These are phyloP conservation scores for Camelus bactrianus DNA, from an alignment of 2,113 vertebrate species.

Conservation along the genomic window DNA sequence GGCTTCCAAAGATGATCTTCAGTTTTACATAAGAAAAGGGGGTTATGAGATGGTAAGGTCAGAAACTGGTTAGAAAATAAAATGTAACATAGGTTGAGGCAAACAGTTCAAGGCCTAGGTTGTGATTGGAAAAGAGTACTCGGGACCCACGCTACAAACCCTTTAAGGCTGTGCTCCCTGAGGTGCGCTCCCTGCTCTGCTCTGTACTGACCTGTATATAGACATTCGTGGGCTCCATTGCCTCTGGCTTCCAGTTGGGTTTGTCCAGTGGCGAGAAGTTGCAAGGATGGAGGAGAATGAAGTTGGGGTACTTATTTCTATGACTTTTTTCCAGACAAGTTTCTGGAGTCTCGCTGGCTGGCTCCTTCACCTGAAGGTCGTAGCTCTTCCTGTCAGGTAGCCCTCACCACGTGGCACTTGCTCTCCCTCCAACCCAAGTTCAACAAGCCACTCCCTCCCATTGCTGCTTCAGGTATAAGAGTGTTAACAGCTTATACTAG, in stretches of 20 bases:
- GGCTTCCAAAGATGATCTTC: slow-evolving; percentile 34
- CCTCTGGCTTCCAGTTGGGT: neutral
- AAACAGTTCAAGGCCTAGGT: neutral
- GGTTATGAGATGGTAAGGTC: neutral
- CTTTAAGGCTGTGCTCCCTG: neutral
- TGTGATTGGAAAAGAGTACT: neutral
- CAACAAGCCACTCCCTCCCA: neutral
- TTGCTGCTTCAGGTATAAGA: neutral
- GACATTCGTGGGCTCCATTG: neutral
- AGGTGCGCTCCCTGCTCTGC: neutral
- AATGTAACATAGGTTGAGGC: neutral
- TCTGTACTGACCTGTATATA: neutral
- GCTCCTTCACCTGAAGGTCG: neutral
- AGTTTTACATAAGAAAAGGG: neutral
- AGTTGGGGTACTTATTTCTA: neutral
- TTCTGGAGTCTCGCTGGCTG: neutral
- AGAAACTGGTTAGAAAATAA: neutral
- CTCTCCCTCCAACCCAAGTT: neutral
- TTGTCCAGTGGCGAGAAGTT: neutral
- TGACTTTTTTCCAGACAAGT: neutral
- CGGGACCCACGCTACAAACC: neutral
- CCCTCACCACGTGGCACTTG: neutral
- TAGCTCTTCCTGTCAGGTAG: neutral
- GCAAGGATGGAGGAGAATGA: neutral
- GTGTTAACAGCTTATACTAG: neutral